Evolutionary conservation across 2,888 invertebrate genomes (phyloP).

Genomic region (Drosophila koepferae): DNA sequence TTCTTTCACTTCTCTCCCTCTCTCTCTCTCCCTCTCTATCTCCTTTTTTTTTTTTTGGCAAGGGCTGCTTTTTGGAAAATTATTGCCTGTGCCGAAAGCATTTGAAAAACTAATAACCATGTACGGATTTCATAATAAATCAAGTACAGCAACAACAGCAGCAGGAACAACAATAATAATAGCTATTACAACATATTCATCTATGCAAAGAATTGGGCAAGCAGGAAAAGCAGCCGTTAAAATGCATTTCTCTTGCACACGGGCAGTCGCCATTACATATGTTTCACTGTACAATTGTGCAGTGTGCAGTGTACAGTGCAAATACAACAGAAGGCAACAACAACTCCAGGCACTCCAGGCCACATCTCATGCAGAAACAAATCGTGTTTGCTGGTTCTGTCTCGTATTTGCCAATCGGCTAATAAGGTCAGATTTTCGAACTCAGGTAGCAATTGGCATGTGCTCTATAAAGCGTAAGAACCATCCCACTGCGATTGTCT

Average conservation of each 20-base stretch:
- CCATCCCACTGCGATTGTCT: conserved; percentile 48
- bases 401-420: conserved; percentile 54
- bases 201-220: conserved; percentile 23
- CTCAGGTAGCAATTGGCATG: conserved; percentile 35
- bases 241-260: conserved; percentile 3
- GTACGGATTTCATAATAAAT: conserved; percentile 80
- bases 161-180: conserved; percentile 17
- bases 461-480: conserved; percentile 5
- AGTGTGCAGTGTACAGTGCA: conserved; percentile 21
- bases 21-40: conserved; percentile 17
- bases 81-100: conserved; percentile 65
- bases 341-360: not conserved
- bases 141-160: conserved; percentile 54
- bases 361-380: conserved; percentile 17
- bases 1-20: conserved; percentile 22
- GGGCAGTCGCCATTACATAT: conserved; percentile 58
- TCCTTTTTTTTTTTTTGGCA: conserved; percentile 6
- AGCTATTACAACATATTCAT: conserved; percentile 27
- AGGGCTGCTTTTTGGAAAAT: conserved; percentile 46
- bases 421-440: conserved; percentile 45
- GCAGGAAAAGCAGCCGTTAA: conserved; percentile 27
- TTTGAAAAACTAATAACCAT: conserved; percentile 78
- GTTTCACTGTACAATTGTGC: conserved; percentile 48
- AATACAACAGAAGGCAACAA: conserved; percentile 2
- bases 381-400: not conserved